A percentile compares a stretch with the other conserved stretches of the same genome.
Evolutionary conservation across 2,888 invertebrate species (phyloP).

Genomic region (Frankliniella fusca): DNA sequence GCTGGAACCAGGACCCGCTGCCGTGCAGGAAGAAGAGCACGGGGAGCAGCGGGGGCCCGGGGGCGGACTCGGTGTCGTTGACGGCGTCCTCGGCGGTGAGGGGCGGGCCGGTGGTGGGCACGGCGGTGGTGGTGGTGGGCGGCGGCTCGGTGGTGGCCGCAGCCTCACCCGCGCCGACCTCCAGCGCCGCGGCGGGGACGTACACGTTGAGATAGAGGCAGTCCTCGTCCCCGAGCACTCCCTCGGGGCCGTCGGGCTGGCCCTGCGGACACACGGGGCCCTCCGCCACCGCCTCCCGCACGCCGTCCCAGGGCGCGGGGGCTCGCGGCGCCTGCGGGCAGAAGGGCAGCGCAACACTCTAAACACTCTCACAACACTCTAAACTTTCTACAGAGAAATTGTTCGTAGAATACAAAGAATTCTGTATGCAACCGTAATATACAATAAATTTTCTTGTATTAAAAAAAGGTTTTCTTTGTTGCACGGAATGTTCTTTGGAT

Average conservation of each 20-base stretch:
- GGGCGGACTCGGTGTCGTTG: background rate
- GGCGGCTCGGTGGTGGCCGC: background rate
- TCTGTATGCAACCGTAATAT: no score
- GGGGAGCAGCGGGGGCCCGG: background rate
- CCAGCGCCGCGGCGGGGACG: background rate
- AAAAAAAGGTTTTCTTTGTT: no score
- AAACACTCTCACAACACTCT: background rate
- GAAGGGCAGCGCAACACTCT: background rate
- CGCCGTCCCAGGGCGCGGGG: background rate
- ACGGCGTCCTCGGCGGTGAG: background rate
- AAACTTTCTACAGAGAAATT: no score
- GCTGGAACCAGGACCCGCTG: background rate
- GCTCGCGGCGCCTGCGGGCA: background rate
- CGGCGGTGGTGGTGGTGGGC: background rate
- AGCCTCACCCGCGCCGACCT: background rate
- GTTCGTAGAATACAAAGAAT: no score
- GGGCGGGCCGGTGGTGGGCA: background rate
- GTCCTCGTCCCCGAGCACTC: background rate
- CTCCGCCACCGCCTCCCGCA: background rate
- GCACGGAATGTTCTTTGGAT: no score
- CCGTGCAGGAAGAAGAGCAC: conserved; percentile 7
- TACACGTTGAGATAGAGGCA: conserved; percentile 18
- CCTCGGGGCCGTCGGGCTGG: background rate
- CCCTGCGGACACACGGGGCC: background rate
- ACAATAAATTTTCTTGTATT: no score